Evolutionary conservation across 2,113 vertebrate genomes (phyloP).

Genomic region (Leuciscus idus): DNA sequence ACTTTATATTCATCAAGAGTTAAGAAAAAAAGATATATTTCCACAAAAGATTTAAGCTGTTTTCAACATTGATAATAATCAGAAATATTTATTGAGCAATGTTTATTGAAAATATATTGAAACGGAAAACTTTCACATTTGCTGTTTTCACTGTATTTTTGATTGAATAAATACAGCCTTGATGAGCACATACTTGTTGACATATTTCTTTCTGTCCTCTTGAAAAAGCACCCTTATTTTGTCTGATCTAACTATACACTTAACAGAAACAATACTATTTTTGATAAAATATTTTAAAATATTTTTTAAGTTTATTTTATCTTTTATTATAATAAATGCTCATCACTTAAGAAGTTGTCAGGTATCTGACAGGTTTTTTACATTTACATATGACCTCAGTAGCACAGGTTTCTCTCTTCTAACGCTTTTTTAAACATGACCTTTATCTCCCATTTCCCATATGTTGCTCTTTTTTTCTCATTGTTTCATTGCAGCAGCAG

Average conservation of each 20-base stretch:
- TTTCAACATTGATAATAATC: background rate
- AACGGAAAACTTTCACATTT: background rate
- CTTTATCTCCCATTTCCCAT: constrained; percentile 1
- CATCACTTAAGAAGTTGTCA: background rate
- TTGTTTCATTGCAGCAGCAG: constrained; percentile 74
- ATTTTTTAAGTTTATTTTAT: background rate
- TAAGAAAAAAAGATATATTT: no score
- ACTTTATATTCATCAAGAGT: no score
- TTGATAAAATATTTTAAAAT: background rate
- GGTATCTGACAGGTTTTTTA: background rate
- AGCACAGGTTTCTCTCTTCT: constrained; percentile 30
- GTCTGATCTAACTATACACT: background rate
- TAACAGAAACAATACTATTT: background rate
- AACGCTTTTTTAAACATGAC: background rate
- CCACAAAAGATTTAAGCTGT: no score
- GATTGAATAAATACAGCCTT: background rate
- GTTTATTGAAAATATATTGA: background rate
- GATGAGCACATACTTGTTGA: no score
- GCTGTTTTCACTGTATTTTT: background rate
- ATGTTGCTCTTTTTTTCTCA: background rate
- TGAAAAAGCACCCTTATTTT: background rate
- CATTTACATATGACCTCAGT: background rate
- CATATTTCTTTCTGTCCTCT: background rate
- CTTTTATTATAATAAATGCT: background rate
- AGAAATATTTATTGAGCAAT: background rate